phyloP scores from a whole-genome alignment of 2,113 vertebrate species.

The Xiphophorus hellerii region DNA sequence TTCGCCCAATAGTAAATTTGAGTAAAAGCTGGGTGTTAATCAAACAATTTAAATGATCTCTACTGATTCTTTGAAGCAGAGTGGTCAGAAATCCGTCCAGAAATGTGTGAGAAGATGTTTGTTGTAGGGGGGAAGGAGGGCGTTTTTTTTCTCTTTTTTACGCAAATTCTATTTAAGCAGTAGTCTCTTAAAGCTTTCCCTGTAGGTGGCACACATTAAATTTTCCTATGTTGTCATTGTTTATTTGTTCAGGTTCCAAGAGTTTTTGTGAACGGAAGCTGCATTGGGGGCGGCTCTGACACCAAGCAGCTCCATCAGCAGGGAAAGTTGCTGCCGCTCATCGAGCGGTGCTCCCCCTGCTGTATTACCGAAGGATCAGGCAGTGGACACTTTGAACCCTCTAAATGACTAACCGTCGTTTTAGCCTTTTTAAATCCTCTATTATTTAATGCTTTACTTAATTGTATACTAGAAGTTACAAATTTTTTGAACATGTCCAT shows the following conservation, averaged over 20 bases:
- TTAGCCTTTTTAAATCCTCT: slow-evolving; percentile 30
- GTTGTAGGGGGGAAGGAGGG: no score
- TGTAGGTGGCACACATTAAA: neutral
- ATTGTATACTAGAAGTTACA: slow-evolving; percentile 25
- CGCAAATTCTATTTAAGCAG: neutral
- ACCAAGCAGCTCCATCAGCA: slow-evolving; percentile 88
- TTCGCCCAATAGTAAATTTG: no score
- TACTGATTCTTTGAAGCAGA: no score
- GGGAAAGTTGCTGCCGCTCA: slow-evolving; percentile 87
- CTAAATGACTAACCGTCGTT: slow-evolving; percentile 72
- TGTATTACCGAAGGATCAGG: slow-evolving; percentile 71
- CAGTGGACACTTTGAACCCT: slow-evolving; percentile 56
- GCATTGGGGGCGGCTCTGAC: slow-evolving; percentile 92
- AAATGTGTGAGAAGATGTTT: no score
- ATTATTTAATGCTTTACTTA: slow-evolving; percentile 38
- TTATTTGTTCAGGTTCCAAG: slow-evolving; percentile 86
- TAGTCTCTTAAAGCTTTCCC: neutral
- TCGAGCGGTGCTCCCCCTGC: slow-evolving; percentile 85
- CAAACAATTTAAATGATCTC: no score
- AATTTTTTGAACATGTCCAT: slow-evolving; percentile 19
- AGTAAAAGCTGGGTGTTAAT: no score
- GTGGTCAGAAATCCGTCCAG: no score
- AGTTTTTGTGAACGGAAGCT: slow-evolving; percentile 93
- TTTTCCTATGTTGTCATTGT: neutral
- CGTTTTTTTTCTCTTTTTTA: no score